A percentile compares a stretch with the other conserved stretches of the same genome.
Evolutionary conservation across 2,797 vertebrate species (phyloP).

Genomic region (Peromyscus melanophrys): DNA sequence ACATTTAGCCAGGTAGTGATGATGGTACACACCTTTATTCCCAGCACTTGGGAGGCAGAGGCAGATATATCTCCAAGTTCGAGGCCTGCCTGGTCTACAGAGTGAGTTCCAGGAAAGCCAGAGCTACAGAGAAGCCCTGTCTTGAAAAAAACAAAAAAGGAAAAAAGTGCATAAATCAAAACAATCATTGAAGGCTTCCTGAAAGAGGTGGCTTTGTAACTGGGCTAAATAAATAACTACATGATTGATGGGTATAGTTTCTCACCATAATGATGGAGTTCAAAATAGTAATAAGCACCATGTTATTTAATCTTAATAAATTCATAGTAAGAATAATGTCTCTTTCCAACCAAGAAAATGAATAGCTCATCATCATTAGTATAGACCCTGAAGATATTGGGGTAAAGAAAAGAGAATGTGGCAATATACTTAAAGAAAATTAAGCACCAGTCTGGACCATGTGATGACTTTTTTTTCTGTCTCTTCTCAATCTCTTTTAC

Average conservation of each 20-base stretch:
- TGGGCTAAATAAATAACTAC: slow-evolving; percentile 13
- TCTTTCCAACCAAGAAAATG: slow-evolving; percentile 36
- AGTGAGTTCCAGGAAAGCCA: background rate
- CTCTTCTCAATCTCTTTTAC: background rate
- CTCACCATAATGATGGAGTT: background rate
- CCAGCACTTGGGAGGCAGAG: background rate
- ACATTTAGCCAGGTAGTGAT: background rate
- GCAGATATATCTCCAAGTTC: background rate
- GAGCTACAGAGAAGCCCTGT: background rate
- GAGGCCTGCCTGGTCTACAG: background rate
- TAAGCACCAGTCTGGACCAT: background rate
- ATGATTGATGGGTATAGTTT: background rate
- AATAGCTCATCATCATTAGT: background rate
- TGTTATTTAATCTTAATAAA: slow-evolving; percentile 46
- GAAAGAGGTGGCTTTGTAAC: background rate
- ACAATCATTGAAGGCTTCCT: slow-evolving; percentile 22
- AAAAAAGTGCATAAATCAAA: background rate
- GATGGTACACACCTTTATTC: background rate
- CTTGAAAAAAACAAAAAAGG: background rate
- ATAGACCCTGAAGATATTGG: background rate
- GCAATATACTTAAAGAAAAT: slow-evolving; percentile 34
- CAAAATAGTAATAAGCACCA: background rate
- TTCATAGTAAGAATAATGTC: background rate
- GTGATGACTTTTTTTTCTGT: slow-evolving; percentile 40
- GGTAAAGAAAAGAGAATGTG: slow-evolving; percentile 25